These are phyloP conservation scores for Dione vanillae DNA, from an alignment of 2,888 invertebrate species.

Conservation along the genomic window DNA sequence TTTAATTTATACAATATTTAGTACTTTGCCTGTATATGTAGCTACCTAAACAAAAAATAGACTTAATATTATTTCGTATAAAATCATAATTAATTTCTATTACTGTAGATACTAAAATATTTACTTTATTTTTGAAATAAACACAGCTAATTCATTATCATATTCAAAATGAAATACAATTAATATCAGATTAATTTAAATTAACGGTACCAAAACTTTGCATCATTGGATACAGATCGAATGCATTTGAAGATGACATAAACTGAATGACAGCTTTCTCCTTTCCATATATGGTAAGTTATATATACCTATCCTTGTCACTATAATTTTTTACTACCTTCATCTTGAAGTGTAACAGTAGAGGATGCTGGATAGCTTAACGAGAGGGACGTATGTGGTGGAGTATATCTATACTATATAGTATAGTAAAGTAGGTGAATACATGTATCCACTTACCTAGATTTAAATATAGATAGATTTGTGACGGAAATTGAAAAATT, in stretches of 20 bases:
- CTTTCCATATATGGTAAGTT: constrained; percentile 73
- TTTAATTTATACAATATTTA: too few relatives aligned
- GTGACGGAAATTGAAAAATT: constrained; percentile 35
- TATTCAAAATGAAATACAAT: neutral
- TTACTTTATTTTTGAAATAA: neutral
- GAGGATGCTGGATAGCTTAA: constrained; percentile 72
- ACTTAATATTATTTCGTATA: too few relatives aligned
- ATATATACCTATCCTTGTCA: constrained; percentile 69
- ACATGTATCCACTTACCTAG: constrained; percentile 51
- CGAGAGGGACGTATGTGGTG: constrained; percentile 66
- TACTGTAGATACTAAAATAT: neutral
- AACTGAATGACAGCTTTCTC: constrained; percentile 73
- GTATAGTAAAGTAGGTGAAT: constrained; percentile 47
- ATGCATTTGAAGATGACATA: constrained; percentile 74
- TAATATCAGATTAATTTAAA: constrained; percentile 26
- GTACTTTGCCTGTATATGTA: too few relatives aligned
- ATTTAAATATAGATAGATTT: constrained; percentile 53
- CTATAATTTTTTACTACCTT: constrained; percentile 60
- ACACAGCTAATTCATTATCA: neutral
- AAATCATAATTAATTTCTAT: neutral
- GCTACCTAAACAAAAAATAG: too few relatives aligned
- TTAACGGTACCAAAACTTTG: constrained; percentile 61
- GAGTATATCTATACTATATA: constrained; percentile 44
- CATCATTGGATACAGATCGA: constrained; percentile 69
- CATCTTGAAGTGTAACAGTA: constrained; percentile 70